Percentiles rank a stretch among this genome's conserved stretches.
Conservation (phyloP, 2,797 vertebrate species). For the Tiaroga cobitis region DNA sequence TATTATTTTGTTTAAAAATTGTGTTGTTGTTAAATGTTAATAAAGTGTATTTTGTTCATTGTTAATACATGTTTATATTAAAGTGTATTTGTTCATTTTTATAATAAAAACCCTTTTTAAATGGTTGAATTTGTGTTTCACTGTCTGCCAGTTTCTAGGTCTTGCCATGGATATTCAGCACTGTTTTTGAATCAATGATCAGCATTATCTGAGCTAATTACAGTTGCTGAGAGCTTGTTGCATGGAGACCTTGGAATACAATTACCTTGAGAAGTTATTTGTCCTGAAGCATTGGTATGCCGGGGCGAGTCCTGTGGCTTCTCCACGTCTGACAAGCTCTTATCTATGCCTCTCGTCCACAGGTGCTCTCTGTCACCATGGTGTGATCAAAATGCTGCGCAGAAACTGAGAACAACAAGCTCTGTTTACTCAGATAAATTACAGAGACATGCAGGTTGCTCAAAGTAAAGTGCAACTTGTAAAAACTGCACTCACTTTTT, state of each 20-base stretch:
- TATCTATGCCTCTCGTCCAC: conserved; percentile 66
- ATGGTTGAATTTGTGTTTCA: too few species aligned
- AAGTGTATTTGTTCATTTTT: too few species aligned
- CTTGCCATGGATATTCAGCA: conserved; percentile 59
- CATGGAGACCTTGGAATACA: conserved; percentile 61
- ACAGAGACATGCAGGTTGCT: conserved; percentile 55
- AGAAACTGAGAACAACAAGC: conserved; percentile 52
- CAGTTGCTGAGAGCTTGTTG: conserved; percentile 61
- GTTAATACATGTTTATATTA: too few species aligned
- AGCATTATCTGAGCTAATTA: conserved; percentile 74
- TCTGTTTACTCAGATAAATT: conserved; percentile 68
- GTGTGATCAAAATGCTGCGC: conserved; percentile 68
- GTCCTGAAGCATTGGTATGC: conserved; percentile 68
- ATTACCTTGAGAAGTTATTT: conserved; percentile 67
- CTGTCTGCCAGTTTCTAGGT: too few species aligned
- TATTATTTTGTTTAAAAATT: too few species aligned
- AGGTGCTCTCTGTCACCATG: conserved; percentile 72
- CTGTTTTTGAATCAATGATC: conserved; percentile 66
- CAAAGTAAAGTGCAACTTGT: conserved; percentile 52
- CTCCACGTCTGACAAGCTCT: conserved; percentile 58
- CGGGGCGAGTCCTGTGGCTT: conserved; percentile 35
- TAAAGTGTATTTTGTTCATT: too few species aligned
- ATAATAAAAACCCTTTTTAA: too few species aligned
- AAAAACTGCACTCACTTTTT: conserved; percentile 30
- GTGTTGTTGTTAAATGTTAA: too few species aligned